Evolutionary conservation across 2,113 vertebrate species (phyloP).

Genomic region (Mormoops blainvillei): DNA sequence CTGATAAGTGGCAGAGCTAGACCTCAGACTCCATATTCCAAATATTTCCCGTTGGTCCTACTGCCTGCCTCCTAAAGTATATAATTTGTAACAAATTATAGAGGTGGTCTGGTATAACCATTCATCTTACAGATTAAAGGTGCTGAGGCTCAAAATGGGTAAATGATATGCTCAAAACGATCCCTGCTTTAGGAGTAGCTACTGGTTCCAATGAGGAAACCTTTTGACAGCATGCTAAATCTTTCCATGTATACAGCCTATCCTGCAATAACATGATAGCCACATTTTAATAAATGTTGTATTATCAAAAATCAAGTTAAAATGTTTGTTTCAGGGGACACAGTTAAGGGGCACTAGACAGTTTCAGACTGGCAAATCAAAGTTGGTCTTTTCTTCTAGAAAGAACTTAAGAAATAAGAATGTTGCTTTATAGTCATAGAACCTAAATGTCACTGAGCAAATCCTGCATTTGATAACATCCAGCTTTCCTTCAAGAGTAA

Average conservation of each 20-base stretch:
- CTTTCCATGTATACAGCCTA: not conserved
- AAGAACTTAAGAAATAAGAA: conserved; percentile 26
- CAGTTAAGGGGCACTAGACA: not conserved
- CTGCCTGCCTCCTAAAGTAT: not conserved
- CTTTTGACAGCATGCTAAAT: not conserved
- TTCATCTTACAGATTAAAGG: conserved; percentile 35
- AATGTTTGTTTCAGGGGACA: conserved; percentile 14
- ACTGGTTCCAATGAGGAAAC: not conserved
- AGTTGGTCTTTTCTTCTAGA: not conserved
- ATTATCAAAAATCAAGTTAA: conserved; percentile 11
- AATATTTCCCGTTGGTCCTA: not conserved
- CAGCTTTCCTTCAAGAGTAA: conserved; percentile 3
- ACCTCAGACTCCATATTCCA: not conserved
- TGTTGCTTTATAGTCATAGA: conserved; percentile 17
- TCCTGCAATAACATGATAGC: not conserved
- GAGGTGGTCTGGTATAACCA: not conserved
- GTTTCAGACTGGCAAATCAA: conserved; percentile 14
- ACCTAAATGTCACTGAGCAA: conserved; percentile 20
- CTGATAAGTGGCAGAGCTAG: not conserved
- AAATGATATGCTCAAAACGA: not conserved
- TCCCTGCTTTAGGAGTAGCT: not conserved
- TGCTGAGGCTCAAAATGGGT: not conserved
- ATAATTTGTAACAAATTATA: not conserved
- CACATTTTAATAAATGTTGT: not conserved
- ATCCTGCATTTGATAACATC: conserved; percentile 8